Evolutionary conservation across 1,140 invertebrate species (phyloP), one percentile per base, ranked within the genome.

Genomic region (Ruditapes philippinarum): DNA sequence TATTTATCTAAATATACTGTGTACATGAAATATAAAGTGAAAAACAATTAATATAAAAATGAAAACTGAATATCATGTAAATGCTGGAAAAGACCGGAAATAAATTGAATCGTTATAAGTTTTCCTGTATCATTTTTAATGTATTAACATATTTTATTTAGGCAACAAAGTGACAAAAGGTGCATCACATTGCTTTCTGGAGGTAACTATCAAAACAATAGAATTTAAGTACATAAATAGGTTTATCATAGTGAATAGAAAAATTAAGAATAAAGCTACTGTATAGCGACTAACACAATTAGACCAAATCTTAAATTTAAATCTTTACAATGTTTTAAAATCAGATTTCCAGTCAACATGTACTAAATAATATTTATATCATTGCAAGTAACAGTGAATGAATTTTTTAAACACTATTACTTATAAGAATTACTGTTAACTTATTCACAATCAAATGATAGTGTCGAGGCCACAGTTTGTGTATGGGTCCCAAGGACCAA

Each of bases 141-240:
- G 14, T 45, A 7, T 45, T 7, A 45, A 68, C 3, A 68, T 68
- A 28, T 40, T 38, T 17, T 40, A 7, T 70, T 38, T 22, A 22
- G 65, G 7, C 65, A 70, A 70, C 33, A 42, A 38, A 70, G 65
- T 40, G 65, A 70, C 11, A 70, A 70, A 38, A 70, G 65, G 22
- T 70, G 65, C 36, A 70, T 70, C 38, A 70, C 65, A 70, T n/a
- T 70, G 33, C 33, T 70, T n/a, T 38, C 65, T 19, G 65, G 65
- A 70, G 65, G 65, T 70, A 70, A 11, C 28, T 68, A 38, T 31
- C 19, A 3, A 12, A 7, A 68, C 2, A 31, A 11, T 33, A 68
- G 28, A 7, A 33, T 38, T 19, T 68, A n/a, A 28, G 28, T 12
- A 62, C 7, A 22, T n/a, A 62, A 62, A 62, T 62, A 7, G 9